Evolutionary conservation across 2,113 vertebrate species (phyloP).

Genomic region (Leptodactylus fuscus): DNA sequence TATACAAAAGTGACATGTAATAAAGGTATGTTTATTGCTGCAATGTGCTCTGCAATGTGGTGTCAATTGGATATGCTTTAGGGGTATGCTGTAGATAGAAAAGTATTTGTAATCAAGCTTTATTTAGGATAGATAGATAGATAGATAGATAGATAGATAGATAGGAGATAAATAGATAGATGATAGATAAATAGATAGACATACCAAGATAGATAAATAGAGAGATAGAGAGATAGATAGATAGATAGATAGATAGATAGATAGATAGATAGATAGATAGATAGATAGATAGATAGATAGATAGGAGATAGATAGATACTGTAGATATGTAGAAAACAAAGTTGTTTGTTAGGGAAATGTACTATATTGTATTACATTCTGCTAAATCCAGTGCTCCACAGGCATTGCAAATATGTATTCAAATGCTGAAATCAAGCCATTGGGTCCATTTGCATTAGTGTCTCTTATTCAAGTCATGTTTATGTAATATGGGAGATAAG

Average conservation of each 20-base stretch:
- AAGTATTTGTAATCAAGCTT: too few species aligned
- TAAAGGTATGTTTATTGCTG: too few species aligned
- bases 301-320: background rate
- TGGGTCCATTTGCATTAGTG: constrained; percentile 29
- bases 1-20: too few species aligned
- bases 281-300: background rate
- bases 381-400: background rate
- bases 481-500: background rate
- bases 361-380: constrained; percentile 16
- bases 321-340: too few species aligned
- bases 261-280: background rate
- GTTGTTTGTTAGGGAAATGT: constrained; percentile 43
- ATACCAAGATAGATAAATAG: too few species aligned
- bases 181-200: too few species aligned
- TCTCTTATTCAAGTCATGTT: background rate
- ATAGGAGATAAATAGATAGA: too few species aligned
- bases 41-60: too few species aligned
- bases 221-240: too few species aligned
- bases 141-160: too few species aligned
- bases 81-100: too few species aligned
- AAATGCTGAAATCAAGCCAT: constrained; percentile 44
- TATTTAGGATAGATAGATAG: background rate
- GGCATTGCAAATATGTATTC: constrained; percentile 45
- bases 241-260: background rate
- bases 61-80: too few species aligned